Evolutionary conservation across 1,140 invertebrate species (phyloP).

Genomic region (Drosophila pallidifrons): DNA sequence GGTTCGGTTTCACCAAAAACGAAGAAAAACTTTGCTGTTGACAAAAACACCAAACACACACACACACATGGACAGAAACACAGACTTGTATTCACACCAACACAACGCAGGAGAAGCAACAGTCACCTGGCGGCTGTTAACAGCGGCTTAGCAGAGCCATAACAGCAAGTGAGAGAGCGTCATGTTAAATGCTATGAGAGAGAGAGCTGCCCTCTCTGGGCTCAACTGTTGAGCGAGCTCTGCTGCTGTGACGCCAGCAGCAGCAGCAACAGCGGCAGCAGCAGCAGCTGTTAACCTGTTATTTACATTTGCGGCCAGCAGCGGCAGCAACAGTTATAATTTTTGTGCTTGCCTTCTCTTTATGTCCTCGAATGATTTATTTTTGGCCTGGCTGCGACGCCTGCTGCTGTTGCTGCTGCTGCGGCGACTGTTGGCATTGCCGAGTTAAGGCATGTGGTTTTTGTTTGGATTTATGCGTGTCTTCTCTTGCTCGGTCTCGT

Average conservation of each 20-base stretch:
- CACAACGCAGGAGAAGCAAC: slow-evolving; percentile 32
- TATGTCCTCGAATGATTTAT: slow-evolving; percentile 82
- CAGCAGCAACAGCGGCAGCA: slow-evolving; percentile 43
- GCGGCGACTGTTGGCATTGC: slow-evolving; percentile 33
- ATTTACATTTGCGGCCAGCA: slow-evolving; percentile 72
- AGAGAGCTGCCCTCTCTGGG: slow-evolving; percentile 15
- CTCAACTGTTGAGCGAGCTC: slow-evolving; percentile 51
- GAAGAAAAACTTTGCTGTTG: slow-evolving; percentile 34
- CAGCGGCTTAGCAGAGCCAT: slow-evolving; percentile 26
- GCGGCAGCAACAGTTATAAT: slow-evolving; percentile 80
- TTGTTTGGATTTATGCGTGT: slow-evolving; percentile 79
- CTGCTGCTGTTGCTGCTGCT: slow-evolving; percentile 26
- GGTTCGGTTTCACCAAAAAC: slow-evolving; percentile 54
- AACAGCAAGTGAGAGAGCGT: slow-evolving; percentile 37
- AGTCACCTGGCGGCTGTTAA: slow-evolving; percentile 34
- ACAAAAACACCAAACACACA: slow-evolving; percentile 37
- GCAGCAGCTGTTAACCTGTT: slow-evolving; percentile 70
- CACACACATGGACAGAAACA: background rate
- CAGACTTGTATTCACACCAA: slow-evolving; percentile 18
- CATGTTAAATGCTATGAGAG: background rate
- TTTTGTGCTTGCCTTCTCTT: slow-evolving; percentile 77
- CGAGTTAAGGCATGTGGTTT: slow-evolving; percentile 73
- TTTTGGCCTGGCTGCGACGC: slow-evolving; percentile 64
- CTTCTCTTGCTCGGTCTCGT: slow-evolving; percentile 11
- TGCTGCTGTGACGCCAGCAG: slow-evolving; percentile 30